Evolutionary conservation across 1,140 invertebrate species (phyloP), one percentile per base, ranked within the genome.

Genomic region (Drepana arcuata): DNA sequence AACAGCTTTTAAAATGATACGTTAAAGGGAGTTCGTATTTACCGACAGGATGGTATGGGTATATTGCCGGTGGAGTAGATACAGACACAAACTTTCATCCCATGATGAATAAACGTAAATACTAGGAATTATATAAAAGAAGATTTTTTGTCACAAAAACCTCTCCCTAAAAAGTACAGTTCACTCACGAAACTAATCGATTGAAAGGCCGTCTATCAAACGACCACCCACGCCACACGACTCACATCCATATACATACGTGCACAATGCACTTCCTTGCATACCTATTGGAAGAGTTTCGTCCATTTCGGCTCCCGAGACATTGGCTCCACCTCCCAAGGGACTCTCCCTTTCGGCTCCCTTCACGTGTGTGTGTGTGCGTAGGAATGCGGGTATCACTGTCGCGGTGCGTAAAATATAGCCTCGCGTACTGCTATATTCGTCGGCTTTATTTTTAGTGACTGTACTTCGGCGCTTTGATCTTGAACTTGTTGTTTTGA

Each of bases 271-370:
- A 77, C 58, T 74, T 69, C 64, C 70, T 72, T 74, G 74, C 78
- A 80, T 65, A 69, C 67, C 64, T 67, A 79, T 59, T 56, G 63
- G 64, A 60, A 63, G 49, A 53, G 49, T 50, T 71, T 59, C 70
- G 72, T 74, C 70, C 72, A 70, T 74, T 73, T 70, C 48, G 48
- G 54, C 53, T 74, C 63, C 66, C 60, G 61, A 78, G 72, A 78
- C 70, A 66, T 61, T 75, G 63, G 72, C 79, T 65, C 78, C 75
- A 59, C 79, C 78, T 82, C 82, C 80, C 78, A 14, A 41, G 80
- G 71, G 80, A 83, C 71, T 79, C 65, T 79, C 77, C 74, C 74
- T 81, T 73, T 81, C 70, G 30, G 44, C 35, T 41, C 36, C 27
- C 24, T 35, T 24, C 51, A 28, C 34, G 33, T 40, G 33, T 39